Conservation (phyloP, 2,888 invertebrate genomes). For the Caenorhabditis sp. region DNA sequence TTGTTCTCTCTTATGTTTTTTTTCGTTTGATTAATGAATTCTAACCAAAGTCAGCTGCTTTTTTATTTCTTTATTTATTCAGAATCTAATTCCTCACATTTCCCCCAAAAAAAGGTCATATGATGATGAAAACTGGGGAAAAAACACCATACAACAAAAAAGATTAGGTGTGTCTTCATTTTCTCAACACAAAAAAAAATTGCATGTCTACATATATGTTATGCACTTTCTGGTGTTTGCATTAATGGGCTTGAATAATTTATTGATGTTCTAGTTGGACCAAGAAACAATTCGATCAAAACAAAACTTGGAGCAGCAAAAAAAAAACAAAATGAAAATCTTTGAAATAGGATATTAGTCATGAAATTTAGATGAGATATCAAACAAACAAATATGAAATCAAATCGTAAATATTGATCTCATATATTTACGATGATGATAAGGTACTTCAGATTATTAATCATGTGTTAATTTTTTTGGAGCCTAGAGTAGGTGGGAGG, state of each 20-base stretch:
- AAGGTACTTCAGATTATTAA: no score
- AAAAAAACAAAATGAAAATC: no score
- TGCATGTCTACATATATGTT: neutral
- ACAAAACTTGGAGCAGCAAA: no score
- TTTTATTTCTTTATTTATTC: constrained; percentile 22
- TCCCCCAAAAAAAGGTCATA: no score
- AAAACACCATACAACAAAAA: neutral
- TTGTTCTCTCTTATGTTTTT: neutral
- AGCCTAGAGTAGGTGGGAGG: no score
- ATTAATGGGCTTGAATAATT: neutral
- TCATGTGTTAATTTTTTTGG: no score
- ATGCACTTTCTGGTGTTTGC: neutral
- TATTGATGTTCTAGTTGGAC: neutral
- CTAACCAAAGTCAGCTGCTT: constrained; percentile 6
- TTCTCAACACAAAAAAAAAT: neutral
- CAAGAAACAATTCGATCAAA: neutral
- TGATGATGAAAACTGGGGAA: constrained; percentile 2
- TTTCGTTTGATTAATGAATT: neutral
- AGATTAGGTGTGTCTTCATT: neutral
- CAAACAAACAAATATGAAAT: no score
- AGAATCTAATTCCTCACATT: neutral
- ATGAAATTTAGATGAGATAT: no score
- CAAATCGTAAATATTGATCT: no score
- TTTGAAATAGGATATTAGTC: no score
- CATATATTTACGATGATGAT: no score